Percentiles rank a stretch among this genome's conserved stretches.
Conservation (phyloP, 2,797 vertebrate species). For the Acanthiza pusilla region DNA sequence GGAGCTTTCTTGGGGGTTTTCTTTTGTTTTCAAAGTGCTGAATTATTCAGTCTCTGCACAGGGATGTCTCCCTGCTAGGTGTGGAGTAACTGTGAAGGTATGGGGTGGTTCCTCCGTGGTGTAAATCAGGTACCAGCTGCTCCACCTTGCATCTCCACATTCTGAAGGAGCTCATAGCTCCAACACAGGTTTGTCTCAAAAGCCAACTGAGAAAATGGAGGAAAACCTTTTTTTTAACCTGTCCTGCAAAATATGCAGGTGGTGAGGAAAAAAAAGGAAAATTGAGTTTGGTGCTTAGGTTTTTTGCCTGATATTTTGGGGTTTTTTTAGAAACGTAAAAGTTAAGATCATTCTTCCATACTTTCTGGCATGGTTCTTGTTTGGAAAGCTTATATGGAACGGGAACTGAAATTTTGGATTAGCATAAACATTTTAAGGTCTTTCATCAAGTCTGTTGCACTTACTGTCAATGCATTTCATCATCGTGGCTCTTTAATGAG, state of each 20-base stretch:
- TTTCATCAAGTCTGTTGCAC: background rate
- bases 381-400: background rate
- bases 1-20: background rate
- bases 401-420: background rate
- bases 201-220: background rate
- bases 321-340: background rate
- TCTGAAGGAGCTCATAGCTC: rapidly evolving
- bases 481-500: background rate
- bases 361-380: background rate
- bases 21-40: background rate
- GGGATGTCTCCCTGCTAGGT: background rate
- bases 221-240: background rate
- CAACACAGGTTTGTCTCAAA: background rate
- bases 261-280: background rate
- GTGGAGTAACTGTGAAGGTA: background rate
- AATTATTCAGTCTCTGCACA: background rate
- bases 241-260: background rate
- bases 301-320: background rate
- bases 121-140: background rate
- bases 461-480: background rate
- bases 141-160: rapidly evolving
- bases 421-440: background rate
- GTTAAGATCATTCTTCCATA: background rate
- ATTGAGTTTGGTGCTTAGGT: background rate
- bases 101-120: background rate